Evolutionary conservation across 2,113 vertebrate genomes (phyloP), one percentile per base, ranked within the genome.

Genomic region (Rhagologus leucostigma): DNA sequence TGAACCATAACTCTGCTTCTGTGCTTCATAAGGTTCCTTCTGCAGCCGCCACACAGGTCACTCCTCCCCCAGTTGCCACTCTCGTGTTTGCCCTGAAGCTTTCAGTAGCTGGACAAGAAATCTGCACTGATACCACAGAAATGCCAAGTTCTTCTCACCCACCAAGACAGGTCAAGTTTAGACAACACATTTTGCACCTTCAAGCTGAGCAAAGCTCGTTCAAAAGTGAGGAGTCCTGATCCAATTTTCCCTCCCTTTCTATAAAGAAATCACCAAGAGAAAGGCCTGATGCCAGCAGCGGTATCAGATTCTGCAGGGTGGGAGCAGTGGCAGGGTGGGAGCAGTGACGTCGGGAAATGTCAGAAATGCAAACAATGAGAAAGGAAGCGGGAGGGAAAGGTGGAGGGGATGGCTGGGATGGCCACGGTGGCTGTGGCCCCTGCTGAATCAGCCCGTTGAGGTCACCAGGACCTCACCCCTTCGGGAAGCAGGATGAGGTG

Each of bases 321-420:
- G 86, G 86, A 96, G 56, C n/a, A 7, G 56, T 1, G 56, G 26
- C 6, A 4, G 17, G 44, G 13, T 8, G 35, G 86, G 81, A 96
- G 80, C 42, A 3, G 26, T 62, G 88, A 95, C 56, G 46, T 46
- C 8, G 24, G 85, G 85, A 87, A 88, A 39, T 3, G 29, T 73
- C 93, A 78, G 39, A 67, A 75, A 69, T 6, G 1, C 65, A 49
- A 76, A 95, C 90, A 90, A 93, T 69, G 88, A 68, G 47, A 91
- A 70, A 94, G 96, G 97, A 98, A 97, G 37, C 8, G 0, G 56
- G 56, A 93, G 84, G 94, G 76, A 92, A 96, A 87, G 10, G 42
- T 1, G 2, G 83, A 89, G 78, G 47, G 60, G 21, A 19, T 0
- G 13, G 59, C 16, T 23, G 24, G 76, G 32, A 16, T 35, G 56